These are phyloP conservation scores for Orchestes rusci DNA, from an alignment of 2,888 invertebrate genomes.

Conservation along the genomic window DNA sequence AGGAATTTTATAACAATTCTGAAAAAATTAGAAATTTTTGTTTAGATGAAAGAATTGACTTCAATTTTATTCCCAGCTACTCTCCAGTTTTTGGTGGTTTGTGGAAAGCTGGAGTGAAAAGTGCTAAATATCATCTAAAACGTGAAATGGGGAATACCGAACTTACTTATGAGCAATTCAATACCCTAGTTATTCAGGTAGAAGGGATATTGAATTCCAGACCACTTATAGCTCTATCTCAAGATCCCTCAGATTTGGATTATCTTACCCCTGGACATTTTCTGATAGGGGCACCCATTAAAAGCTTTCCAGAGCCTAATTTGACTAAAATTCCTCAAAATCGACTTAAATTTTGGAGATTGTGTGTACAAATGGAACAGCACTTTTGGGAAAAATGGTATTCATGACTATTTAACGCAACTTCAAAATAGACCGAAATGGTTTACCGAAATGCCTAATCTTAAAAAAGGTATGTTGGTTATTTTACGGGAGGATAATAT, in stretches of 20 bases:
- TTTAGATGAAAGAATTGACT: conserved; percentile 18
- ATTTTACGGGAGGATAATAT: not conserved
- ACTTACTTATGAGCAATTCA: conserved; percentile 12
- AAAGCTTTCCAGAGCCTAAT: too few relatives aligned
- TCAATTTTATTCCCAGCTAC: conserved; percentile 31
- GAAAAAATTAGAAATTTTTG: not conserved
- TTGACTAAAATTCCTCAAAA: too few relatives aligned
- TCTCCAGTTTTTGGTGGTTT: conserved; percentile 31
- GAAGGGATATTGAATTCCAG: not conserved
- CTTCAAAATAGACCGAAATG: conserved; percentile 10
- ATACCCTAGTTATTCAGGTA: not conserved
- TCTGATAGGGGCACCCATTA: too few relatives aligned
- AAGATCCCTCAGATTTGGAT: too few relatives aligned
- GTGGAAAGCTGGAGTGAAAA: conserved; percentile 8
- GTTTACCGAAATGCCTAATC: not conserved
- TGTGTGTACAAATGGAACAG: conserved; percentile 6
- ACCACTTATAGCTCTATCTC: not conserved
- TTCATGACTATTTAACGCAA: conserved; percentile 1
- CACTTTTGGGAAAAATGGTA: conserved; percentile 10
- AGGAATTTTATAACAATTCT: not conserved
- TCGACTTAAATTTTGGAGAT: conserved; percentile 9
- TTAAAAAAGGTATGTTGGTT: not conserved
- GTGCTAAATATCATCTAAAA: conserved; percentile 6
- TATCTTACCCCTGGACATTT: too few relatives aligned
- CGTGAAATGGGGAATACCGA: conserved; percentile 8